These are phyloP conservation scores for Chrysopilus asiliformis DNA, from an alignment of 2,888 invertebrate species.

Conservation along the genomic window DNA sequence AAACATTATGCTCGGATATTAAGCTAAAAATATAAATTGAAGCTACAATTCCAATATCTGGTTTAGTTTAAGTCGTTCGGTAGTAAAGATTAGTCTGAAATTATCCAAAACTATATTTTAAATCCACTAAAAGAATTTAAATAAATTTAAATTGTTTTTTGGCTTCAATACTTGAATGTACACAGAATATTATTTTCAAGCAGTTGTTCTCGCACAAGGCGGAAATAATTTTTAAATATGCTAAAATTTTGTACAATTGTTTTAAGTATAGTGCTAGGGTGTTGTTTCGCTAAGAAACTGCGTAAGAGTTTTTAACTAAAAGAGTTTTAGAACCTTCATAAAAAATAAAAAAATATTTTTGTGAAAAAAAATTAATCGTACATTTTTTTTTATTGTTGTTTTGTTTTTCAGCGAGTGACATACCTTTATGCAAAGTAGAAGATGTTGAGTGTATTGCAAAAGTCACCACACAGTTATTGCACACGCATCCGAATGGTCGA, in stretches of 20 bases:
- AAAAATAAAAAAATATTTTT: not conserved
- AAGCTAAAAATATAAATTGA: constrained; percentile 9
- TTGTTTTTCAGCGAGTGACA: constrained; percentile 20
- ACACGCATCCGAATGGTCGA: constrained; percentile 26
- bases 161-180: no score
- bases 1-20: not conserved
- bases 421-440: constrained; percentile 26
- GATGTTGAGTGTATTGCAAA: constrained; percentile 28
- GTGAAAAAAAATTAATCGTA: not conserved
- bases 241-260: not conserved
- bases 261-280: not conserved
- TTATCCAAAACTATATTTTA: not conserved
- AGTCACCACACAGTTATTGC: constrained; percentile 23
- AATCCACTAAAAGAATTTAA: not conserved
- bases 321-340: not conserved
- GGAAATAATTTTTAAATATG: no score
- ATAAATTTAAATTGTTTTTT: not conserved
- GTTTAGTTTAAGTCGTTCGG: constrained; percentile 2
- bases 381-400: not conserved
- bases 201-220: no score
- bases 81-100: not conserved
- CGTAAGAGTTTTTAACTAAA: constrained; percentile 5
- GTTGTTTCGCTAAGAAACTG: constrained; percentile 6
- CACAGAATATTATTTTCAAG: no score
- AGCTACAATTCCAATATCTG: not conserved